Evolutionary conservation across 2,888 invertebrate genomes (phyloP).

Genomic region (Andrena flavipes): DNA sequence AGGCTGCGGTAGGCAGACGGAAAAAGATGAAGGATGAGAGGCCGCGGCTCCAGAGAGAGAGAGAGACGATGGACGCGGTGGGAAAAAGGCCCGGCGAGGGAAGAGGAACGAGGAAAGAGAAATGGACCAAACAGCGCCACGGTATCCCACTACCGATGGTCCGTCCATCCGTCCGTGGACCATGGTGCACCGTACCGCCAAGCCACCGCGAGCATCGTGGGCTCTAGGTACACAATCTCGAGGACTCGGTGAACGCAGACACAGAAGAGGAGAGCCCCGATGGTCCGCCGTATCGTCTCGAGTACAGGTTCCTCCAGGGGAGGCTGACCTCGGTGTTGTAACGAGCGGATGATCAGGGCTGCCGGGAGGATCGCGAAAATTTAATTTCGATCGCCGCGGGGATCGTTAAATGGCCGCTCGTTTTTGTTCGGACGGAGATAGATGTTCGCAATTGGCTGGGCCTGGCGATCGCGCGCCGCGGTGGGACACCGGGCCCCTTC

Average conservation of each 20-base stretch:
- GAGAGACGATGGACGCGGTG: constrained; percentile 5
- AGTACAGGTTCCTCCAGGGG: constrained; percentile 68
- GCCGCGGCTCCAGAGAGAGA: constrained; percentile 9
- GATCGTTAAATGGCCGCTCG: constrained; percentile 52
- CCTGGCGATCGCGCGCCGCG: constrained; percentile 31
- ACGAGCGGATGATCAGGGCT: constrained; percentile 47
- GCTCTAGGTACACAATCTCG: constrained; percentile 29
- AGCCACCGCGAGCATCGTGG: constrained; percentile 56
- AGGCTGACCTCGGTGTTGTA: constrained; percentile 55
- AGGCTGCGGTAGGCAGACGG: constrained; percentile 57
- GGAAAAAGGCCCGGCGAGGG: constrained; percentile 1
- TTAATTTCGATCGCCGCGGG: constrained; percentile 61
- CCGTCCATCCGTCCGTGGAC: constrained; percentile 63
- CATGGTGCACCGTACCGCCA: constrained; percentile 66
- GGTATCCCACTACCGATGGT: constrained; percentile 77
- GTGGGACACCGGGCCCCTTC: constrained; percentile 11
- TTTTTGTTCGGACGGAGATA: constrained; percentile 46
- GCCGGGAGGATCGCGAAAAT: constrained; percentile 54
- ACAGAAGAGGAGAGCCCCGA: constrained; percentile 32
- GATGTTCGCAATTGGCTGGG: constrained; percentile 25
- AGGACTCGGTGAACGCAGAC: constrained; percentile 39
- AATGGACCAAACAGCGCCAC: constrained; percentile 61
- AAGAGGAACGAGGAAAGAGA: constrained; percentile 21
- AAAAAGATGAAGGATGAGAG: constrained; percentile 56
- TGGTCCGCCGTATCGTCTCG: constrained; percentile 44